Base-by-base conservation (phyloP, 2,888 invertebrate species). In the Calliopum simillimum region DNA sequence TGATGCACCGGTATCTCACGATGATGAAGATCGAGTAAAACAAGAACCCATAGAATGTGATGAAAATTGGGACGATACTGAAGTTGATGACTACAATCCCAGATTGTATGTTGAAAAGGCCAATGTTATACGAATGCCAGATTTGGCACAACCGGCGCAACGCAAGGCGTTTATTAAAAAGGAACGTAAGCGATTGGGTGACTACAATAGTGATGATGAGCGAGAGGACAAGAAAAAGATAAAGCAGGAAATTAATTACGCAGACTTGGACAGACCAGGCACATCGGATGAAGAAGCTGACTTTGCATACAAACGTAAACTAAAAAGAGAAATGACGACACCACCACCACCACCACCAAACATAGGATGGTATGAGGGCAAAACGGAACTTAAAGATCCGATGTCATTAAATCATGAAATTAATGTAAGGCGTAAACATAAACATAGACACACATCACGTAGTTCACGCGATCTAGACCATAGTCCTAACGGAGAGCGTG, bases 61-160 rank as follows among this genome's bases (percentile, higher is more conserved):
- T 6, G 78, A 78, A 25, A 73, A 76, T 49, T 80, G 76, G 78
- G 79, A 72, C 62, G 78, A 74, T 25, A 63, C 79, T 13, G 69
- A 80, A 53, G 80, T 73, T 1, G 74, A 77, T 12, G 83, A 82
- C 25, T 85, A 84, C 25, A 72, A 85, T 72, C 85, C 85, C 0
- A 71, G 76, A 47, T 69, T 71, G n/a, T 78, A 82, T 55, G 76
- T 75, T 3, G 74, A 77, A 3, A 70, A 46, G 3, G 80, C 80
- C 1, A 79, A 79, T 8, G 73, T 84, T 5, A 73, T 84, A 1
- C 78, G 83, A 0, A 73, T 76, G 43, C 78, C 81, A 1, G 71
- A 75, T n/a, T 82, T 84, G 1, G 43, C 77, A 11, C 76, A 78
- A 6, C 80, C 76, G 0, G 71, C 84, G 0, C 76, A 78, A 55